Conservation (phyloP, 2,113 vertebrate species). For the Megaceryle torquata region DNA sequence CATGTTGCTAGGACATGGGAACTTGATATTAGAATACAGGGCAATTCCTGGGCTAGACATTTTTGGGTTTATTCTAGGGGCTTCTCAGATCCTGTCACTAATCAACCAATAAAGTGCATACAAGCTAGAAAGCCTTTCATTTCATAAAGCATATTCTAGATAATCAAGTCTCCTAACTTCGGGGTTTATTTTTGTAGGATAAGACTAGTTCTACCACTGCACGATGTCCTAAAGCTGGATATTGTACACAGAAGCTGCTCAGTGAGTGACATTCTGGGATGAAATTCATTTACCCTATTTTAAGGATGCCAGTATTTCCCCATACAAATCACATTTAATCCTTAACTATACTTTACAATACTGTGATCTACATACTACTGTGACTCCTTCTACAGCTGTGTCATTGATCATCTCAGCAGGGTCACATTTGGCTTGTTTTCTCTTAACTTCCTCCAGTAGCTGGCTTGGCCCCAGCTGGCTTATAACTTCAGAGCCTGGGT, state of each 20-base stretch:
- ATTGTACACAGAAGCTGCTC: not conserved
- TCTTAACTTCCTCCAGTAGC: not conserved
- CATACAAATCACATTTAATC: not conserved
- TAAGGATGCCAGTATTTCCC: not conserved
- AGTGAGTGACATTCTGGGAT: not conserved
- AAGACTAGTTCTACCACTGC: not conserved
- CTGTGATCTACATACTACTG: not conserved
- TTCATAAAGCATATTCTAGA: not conserved
- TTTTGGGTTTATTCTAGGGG: not conserved
- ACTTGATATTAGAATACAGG: not conserved
- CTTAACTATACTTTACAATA: not conserved
- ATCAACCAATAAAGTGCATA: not conserved
- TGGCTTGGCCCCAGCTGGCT: not conserved
- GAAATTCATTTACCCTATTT: not conserved
- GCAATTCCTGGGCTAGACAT: not conserved
- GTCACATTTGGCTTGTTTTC: not conserved
- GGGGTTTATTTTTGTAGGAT: not conserved
- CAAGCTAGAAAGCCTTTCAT: not conserved
- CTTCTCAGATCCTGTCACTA: not conserved
- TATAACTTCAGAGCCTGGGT: not conserved
- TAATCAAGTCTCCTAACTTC: not conserved
- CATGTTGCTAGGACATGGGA: not conserved
- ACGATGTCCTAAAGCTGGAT: not conserved
- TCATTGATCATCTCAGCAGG: not conserved
- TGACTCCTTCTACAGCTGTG: not conserved